A percentile compares a stretch with the other conserved stretches of the same genome.
These are phyloP conservation scores for Yponomeuta sedellus DNA, from an alignment of 2,888 invertebrate genomes.

Conservation along the genomic window DNA sequence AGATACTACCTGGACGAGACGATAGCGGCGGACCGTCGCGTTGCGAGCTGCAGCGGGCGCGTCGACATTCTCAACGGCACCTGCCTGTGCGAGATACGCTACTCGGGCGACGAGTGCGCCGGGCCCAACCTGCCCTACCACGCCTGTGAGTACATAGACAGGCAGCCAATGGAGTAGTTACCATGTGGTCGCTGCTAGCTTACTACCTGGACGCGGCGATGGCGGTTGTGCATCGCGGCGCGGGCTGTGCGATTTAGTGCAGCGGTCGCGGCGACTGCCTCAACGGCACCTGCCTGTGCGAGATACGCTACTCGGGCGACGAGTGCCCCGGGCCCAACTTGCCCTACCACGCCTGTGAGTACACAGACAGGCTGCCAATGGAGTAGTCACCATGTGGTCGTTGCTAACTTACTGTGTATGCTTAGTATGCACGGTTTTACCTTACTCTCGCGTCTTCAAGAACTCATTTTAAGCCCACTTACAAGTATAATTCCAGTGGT, in stretches of 20 bases:
- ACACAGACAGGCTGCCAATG: background rate
- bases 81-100: slow-evolving; percentile 92
- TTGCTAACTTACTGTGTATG: too few species aligned
- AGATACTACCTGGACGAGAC: slow-evolving; percentile 69
- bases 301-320: slow-evolving; percentile 90
- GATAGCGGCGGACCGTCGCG: slow-evolving; percentile 54
- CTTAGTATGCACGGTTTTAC: too few species aligned
- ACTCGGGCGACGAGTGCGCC: slow-evolving; percentile 88
- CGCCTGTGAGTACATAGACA: slow-evolving; percentile 48
- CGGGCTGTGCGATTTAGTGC: slow-evolving; percentile 84
- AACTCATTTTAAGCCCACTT: too few species aligned
- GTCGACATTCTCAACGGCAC: slow-evolving; percentile 95
- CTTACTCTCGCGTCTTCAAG: too few species aligned
- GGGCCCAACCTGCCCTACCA: slow-evolving; percentile 90
- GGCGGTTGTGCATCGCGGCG: slow-evolving; percentile 50
- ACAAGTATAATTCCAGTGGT: too few species aligned
- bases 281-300: slow-evolving; percentile 93
- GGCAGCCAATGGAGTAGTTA: background rate
- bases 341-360: slow-evolving; percentile 81
- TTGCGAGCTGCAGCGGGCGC: slow-evolving; percentile 85
- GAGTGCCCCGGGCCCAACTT: slow-evolving; percentile 89
- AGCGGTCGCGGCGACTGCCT: slow-evolving; percentile 94
- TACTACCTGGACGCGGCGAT: slow-evolving; percentile 56
- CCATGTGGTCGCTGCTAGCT: too few species aligned
- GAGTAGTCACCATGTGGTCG: too few species aligned